Percentiles rank a stretch among this genome's conserved stretches.
These are phyloP conservation scores for Oncorhynchus masou DNA, from an alignment of 2,113 vertebrate genomes.

Conservation along the genomic window DNA sequence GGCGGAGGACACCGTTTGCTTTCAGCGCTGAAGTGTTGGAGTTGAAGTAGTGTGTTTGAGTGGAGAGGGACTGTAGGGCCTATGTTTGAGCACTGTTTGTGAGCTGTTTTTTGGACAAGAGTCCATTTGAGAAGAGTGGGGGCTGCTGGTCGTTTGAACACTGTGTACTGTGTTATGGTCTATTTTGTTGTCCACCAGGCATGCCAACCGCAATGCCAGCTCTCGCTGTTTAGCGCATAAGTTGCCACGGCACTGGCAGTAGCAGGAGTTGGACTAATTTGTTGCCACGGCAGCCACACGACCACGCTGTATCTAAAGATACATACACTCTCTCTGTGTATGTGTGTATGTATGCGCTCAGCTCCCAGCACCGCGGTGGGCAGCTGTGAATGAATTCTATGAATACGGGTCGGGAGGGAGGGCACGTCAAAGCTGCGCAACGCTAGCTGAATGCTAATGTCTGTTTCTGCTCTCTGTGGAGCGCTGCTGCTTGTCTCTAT, in stretches of 20 bases:
- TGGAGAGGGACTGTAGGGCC: too few species aligned
- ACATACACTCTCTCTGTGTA: background rate
- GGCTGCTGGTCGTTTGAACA: too few species aligned
- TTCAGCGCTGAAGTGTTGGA: too few species aligned
- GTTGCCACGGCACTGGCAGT: slow-evolving; percentile 56
- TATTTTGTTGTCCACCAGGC: background rate
- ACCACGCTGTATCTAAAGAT: background rate
- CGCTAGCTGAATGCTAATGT: slow-evolving; percentile 39
- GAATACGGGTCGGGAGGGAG: slow-evolving; percentile 4
- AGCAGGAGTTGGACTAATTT: slow-evolving; percentile 50
- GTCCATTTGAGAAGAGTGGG: too few species aligned
- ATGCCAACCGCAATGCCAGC: slow-evolving; percentile 7
- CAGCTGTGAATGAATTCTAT: background rate
- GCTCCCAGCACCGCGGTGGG: background rate
- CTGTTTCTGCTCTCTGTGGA: slow-evolving; percentile 15
- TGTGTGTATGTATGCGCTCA: background rate
- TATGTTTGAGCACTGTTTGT: too few species aligned
- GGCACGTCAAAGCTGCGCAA: background rate
- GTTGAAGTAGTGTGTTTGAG: too few species aligned
- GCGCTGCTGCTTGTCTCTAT: background rate
- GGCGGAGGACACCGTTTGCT: too few species aligned
- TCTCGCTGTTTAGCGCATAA: slow-evolving; percentile 63
- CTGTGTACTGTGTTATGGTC: background rate
- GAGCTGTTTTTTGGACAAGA: too few species aligned
- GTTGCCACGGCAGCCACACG: slow-evolving; percentile 20